These are phyloP conservation scores for Enteromius viviparus DNA, from an alignment of 2,797 vertebrate genomes.

Conservation along the genomic window DNA sequence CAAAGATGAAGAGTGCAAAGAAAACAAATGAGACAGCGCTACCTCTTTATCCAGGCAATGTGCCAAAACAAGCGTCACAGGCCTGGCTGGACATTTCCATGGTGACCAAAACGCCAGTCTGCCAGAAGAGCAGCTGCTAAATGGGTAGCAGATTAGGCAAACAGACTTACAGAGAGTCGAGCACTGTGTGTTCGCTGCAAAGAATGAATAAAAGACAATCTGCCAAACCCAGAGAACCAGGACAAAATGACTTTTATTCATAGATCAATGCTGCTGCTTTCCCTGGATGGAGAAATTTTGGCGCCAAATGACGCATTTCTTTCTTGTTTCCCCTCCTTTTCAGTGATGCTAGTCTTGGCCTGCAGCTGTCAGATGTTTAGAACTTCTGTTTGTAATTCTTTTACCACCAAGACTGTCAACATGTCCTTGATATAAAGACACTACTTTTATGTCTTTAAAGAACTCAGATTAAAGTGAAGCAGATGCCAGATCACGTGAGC, in stretches of 20 bases:
- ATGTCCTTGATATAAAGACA: conserved; percentile 33
- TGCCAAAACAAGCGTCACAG: conserved; percentile 43
- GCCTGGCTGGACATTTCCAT: conserved; percentile 43
- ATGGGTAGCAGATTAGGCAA: conserved; percentile 51
- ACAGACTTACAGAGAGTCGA: conserved; percentile 41
- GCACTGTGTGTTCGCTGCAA: conserved; percentile 22
- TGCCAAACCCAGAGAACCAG: conserved; percentile 36
- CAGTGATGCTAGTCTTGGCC: conserved; percentile 40
- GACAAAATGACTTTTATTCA: conserved; percentile 51
- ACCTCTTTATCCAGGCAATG: conserved; percentile 39
- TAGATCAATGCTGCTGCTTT: conserved; percentile 19
- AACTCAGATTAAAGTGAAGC: conserved; percentile 10
- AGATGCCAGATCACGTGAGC: not conserved
- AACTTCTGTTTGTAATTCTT: conserved; percentile 46
- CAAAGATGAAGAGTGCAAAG: conserved; percentile 47
- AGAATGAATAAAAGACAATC: conserved; percentile 54
- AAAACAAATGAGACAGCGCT: conserved; percentile 45
- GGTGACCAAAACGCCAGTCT: conserved; percentile 40
- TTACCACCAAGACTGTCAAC: conserved; percentile 31
- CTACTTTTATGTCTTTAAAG: conserved; percentile 28
- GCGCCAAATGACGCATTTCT: conserved; percentile 45
- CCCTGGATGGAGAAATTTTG: conserved; percentile 18
- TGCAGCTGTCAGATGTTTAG: conserved; percentile 62
- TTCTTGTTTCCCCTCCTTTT: not conserved
- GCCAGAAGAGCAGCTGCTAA: conserved; percentile 57